Conservation (phyloP, 1,140 invertebrate genomes). For the Macrobrachium nipponense region DNA sequence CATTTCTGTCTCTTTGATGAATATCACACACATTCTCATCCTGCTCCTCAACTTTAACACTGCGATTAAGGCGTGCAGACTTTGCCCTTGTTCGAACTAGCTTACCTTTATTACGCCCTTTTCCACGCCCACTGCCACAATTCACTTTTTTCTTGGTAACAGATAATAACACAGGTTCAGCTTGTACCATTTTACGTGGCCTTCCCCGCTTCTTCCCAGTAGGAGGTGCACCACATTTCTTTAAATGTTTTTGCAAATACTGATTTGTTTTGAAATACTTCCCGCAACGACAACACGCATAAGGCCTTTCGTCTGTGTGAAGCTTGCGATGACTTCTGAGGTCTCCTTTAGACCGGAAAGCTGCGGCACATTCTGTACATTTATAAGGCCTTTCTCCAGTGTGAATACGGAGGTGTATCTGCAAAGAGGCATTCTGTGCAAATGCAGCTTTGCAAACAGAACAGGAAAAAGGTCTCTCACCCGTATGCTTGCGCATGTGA, state of each 20-base stretch:
- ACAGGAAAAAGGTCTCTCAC: conserved; percentile 68
- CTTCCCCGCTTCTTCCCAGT: conserved; percentile 57
- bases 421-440: conserved; percentile 61
- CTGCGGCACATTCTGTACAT: conserved; percentile 57
- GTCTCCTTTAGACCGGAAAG: conserved; percentile 61
- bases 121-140: conserved; percentile 4
- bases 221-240: conserved; percentile 62
- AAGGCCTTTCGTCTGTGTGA: conserved; percentile 61
- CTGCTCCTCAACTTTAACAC: conserved; percentile 50
- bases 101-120: conserved; percentile 22
- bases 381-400: conserved; percentile 62
- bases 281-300: conserved; percentile 48
- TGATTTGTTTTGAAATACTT: conserved; percentile 64
- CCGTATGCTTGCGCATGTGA: conserved; percentile 70
- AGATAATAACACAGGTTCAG: conserved; percentile 44
- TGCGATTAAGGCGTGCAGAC: conserved; percentile 42
- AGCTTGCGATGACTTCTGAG: conserved; percentile 61
- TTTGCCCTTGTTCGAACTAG: conserved; percentile 24
- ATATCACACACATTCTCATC: conserved; percentile 16
- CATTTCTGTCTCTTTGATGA: background rate
- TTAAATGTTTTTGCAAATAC: conserved; percentile 63
- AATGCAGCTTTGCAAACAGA: conserved; percentile 56
- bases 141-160: conserved; percentile 39
- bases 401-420: conserved; percentile 61
- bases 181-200: conserved; percentile 48